A percentile compares a stretch with the other conserved stretches of the same genome.
phyloP scores from a whole-genome alignment of 2,888 invertebrate genomes.

The Drosophila sordidapex region DNA sequence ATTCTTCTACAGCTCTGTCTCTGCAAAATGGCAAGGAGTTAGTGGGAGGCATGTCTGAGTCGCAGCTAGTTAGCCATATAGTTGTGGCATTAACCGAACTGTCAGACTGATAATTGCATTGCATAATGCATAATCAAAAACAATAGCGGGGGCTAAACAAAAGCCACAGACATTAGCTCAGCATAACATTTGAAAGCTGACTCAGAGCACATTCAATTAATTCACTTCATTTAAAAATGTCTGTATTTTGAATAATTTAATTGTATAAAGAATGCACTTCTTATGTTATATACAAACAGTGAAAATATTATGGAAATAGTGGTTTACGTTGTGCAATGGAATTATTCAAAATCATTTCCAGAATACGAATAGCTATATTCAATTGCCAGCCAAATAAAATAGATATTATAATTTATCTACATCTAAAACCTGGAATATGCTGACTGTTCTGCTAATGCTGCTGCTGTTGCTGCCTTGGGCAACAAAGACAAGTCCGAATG shows the following conservation, averaged over 20 bases:
- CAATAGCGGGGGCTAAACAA: constrained; percentile 8
- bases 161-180: constrained; percentile 42
- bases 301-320: not conserved
- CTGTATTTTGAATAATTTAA: not conserved
- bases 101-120: constrained; percentile 77
- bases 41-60: constrained; percentile 12
- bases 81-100: constrained; percentile 68
- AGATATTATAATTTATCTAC: constrained; percentile 56
- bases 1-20: not conserved
- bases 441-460: constrained; percentile 4
- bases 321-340: not conserved
- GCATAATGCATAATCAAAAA: constrained; percentile 72
- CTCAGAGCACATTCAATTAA: not conserved
- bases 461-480: constrained; percentile 24
- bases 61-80: constrained; percentile 39
- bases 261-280: not conserved
- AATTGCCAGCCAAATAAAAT: not conserved
- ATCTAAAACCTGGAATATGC: constrained; percentile 36
- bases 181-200: not conserved
- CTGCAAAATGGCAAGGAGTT: constrained; percentile 34
- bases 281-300: not conserved
- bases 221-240: not conserved
- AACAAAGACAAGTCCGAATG: constrained; percentile 64
- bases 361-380: not conserved
- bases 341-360: not conserved